phyloP scores from a whole-genome alignment of 2,113 vertebrate species.

The Bubalus kerabau region DNA sequence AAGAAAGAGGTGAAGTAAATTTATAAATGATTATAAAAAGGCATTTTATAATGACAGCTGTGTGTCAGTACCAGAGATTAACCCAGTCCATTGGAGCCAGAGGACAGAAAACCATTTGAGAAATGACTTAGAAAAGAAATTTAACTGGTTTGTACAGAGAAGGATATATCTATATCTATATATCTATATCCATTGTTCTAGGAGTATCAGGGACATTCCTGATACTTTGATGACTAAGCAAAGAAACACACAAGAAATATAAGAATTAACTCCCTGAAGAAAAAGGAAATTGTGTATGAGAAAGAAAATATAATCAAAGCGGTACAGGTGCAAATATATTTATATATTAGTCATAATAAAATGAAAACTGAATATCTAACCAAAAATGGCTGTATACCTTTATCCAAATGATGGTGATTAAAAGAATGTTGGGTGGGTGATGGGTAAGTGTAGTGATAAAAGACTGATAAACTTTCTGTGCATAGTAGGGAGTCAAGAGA shows the following conservation, averaged over 20 bases:
- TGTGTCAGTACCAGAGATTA: neutral
- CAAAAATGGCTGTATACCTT: neutral
- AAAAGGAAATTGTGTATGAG: neutral
- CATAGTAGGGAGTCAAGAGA: neutral
- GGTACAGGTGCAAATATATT: neutral
- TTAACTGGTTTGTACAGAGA: neutral
- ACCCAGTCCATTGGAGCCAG: neutral
- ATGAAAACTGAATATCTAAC: neutral
- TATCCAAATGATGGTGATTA: neutral
- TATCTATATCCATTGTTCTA: neutral
- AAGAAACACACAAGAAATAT: neutral
- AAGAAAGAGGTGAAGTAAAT: neutral
- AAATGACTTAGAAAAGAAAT: neutral
- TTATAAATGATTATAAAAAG: neutral
- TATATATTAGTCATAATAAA: neutral
- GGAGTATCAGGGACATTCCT: neutral
- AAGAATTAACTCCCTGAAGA: neutral
- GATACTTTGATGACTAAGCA: neutral
- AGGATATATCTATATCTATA: neutral
- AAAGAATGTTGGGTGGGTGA: neutral
- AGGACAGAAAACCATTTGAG: neutral
- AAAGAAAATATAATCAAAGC: neutral
- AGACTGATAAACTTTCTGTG: neutral
- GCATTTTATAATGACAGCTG: neutral
- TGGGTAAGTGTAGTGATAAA: neutral